Evolutionary conservation across 2,888 invertebrate species (phyloP).

Genomic region (Cephus nigrinus): DNA sequence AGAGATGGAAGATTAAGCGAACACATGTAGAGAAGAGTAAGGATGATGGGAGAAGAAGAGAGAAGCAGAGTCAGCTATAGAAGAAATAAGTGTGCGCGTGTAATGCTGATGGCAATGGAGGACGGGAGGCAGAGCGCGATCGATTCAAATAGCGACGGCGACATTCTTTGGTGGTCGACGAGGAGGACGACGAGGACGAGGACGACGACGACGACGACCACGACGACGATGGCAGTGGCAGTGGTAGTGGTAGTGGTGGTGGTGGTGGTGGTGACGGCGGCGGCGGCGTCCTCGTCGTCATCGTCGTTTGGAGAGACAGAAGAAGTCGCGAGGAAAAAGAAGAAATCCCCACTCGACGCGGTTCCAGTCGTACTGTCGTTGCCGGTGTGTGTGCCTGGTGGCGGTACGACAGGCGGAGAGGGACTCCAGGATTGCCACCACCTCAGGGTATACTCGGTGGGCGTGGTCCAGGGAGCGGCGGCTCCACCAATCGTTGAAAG

Average conservation of each 20-base stretch:
- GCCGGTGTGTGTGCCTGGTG: slow-evolving; percentile 30
- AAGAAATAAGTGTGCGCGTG: slow-evolving; percentile 60
- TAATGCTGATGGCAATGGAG: slow-evolving; percentile 58
- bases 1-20: background rate
- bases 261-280: slow-evolving; percentile 18
- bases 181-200: background rate
- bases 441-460: slow-evolving; percentile 32
- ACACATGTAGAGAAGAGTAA: slow-evolving; percentile 10
- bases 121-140: slow-evolving; percentile 39
- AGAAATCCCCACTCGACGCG: slow-evolving; percentile 55
- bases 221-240: background rate
- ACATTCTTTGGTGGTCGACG: slow-evolving; percentile 30
- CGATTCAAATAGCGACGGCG: slow-evolving; percentile 56
- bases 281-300: background rate
- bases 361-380: slow-evolving; percentile 51
- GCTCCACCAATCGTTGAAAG: slow-evolving; percentile 9
- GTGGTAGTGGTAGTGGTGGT: slow-evolving; percentile 40
- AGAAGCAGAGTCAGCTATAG: slow-evolving; percentile 50
- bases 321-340: slow-evolving; percentile 54
- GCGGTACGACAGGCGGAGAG: slow-evolving; percentile 50
- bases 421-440: slow-evolving; percentile 31
- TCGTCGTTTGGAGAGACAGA: slow-evolving; percentile 24
- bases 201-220: background rate
- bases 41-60: slow-evolving; percentile 26
- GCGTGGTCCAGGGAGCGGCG: slow-evolving; percentile 32